A percentile compares a stretch with the other conserved stretches of the same genome.
These are phyloP conservation scores for Athene cunicularia DNA, from an alignment of 2,113 vertebrate genomes.

Conservation along the genomic window DNA sequence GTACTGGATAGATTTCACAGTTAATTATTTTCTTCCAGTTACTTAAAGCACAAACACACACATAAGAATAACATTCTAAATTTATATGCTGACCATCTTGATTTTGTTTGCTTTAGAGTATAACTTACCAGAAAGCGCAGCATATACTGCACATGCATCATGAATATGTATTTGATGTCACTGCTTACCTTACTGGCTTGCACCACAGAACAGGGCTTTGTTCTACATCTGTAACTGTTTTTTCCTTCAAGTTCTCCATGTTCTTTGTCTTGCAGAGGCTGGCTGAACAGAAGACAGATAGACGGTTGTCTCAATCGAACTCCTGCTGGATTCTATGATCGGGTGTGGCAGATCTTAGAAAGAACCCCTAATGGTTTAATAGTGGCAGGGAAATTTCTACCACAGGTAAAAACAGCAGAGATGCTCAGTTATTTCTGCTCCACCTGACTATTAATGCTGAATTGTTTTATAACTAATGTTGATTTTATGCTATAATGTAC, in stretches of 20 bases:
- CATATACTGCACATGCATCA: not conserved
- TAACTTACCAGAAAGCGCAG: not conserved
- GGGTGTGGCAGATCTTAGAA: slow-evolving; percentile 97
- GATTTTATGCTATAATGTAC: not conserved
- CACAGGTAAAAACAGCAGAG: slow-evolving; percentile 82
- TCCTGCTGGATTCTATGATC: slow-evolving; percentile 92
- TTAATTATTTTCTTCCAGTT: not conserved
- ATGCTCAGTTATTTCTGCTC: not conserved
- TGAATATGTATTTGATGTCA: not conserved
- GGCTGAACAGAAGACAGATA: slow-evolving; percentile 92
- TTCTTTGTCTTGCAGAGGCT: slow-evolving; percentile 77
- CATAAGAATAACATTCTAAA: not conserved
- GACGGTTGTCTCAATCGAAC: slow-evolving; percentile 94
- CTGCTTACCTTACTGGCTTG: not conserved
- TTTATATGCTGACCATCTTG: not conserved
- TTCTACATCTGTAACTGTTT: not conserved
- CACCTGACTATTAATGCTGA: not conserved
- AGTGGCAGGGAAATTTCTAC: slow-evolving; percentile 86
- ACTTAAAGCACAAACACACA: not conserved
- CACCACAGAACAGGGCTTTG: not conserved
- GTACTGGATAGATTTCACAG: not conserved
- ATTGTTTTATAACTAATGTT: not conserved
- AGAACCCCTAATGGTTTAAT: slow-evolving; percentile 88
- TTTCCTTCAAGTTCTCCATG: not conserved
- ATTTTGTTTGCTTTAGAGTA: not conserved